These are phyloP conservation scores for Grammomys surdaster DNA, from an alignment of 2,113 vertebrate genomes.

Conservation along the genomic window DNA sequence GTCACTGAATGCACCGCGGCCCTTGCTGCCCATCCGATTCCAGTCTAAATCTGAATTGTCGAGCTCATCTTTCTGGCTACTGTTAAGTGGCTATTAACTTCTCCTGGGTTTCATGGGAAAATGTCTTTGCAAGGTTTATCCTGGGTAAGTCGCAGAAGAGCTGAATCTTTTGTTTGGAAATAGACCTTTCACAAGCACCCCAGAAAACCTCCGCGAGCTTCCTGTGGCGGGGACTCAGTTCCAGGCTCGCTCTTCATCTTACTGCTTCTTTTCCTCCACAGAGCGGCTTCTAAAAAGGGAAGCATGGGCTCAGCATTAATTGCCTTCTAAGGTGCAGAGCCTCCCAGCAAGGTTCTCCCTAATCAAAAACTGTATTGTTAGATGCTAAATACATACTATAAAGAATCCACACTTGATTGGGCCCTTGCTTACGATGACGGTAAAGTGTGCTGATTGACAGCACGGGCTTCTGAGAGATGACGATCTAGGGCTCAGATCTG, in stretches of 20 bases:
- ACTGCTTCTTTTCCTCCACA: background rate
- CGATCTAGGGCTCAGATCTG: background rate
- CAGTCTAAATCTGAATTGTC: slow-evolving; percentile 25
- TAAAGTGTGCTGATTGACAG: background rate
- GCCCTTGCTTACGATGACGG: background rate
- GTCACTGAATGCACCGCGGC: slow-evolving; percentile 8
- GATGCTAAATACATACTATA: slow-evolving; percentile 50
- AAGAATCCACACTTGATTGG: slow-evolving; percentile 44
- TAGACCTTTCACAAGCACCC: slow-evolving; percentile 19
- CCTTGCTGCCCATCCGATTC: background rate
- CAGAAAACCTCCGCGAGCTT: background rate
- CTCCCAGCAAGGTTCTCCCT: background rate
- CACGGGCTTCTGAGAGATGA: background rate
- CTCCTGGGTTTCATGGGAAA: slow-evolving; percentile 15
- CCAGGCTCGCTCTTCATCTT: background rate
- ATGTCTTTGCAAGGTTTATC: slow-evolving; percentile 33
- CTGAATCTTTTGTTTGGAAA: slow-evolving; percentile 42
- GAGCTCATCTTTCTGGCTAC: background rate
- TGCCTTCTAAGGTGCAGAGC: background rate
- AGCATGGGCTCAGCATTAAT: background rate
- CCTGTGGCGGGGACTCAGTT: background rate
- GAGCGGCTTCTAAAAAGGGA: background rate
- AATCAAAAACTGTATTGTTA: slow-evolving; percentile 5
- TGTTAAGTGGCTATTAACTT: slow-evolving; percentile 63
- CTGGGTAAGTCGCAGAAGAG: background rate